Evolutionary conservation across 2,888 invertebrate genomes (phyloP), one percentile per base, ranked within the genome.

Genomic region (Fragum whitleyi): DNA sequence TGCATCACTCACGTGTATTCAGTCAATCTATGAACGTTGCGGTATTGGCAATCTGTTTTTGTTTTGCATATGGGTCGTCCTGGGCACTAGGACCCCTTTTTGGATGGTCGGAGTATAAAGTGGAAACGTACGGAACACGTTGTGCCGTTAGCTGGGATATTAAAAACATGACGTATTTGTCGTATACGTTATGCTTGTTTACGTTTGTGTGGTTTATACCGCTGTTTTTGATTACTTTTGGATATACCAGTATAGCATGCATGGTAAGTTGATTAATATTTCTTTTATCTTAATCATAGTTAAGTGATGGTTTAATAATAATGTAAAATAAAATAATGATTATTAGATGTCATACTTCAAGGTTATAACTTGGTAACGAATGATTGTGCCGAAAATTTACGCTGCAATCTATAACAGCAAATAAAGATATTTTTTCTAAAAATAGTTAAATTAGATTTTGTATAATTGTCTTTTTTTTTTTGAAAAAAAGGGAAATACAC

Each of bases 101-200:
- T 23, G 82, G 82, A 1, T 82, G 82, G 82, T 78, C 73, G 1
- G 65, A 68, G 6, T 82, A 78, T 29, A 57, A 62, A 36, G 42
- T 69, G 3, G 82, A 78, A 19, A 76, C 51, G n/a, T 39, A 32
- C 39, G 74, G 72, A 9, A 79, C 78, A 26, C 72, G 75, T 2
- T 82, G 82, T 51, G 75, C 75, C 16, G 78, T 82, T 5, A 82
- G 47, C 19, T 82, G 82, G 78, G 71, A 68, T 9, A 61, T 74
- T 0, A 65, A 68, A 16, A 72, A 68, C 42, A 39, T 16, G 7
- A 16, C 28, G 0, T 59, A 77, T 23, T 55, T 81, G 42, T 77
- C 77, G 16, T 81, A 81, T 26, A 72, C 75, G 9, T 32, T 81
- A 7, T 53, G 61, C 21, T 32, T 81, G 14, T 74, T 77, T 32